Conservation (phyloP, 2,888 invertebrate genomes). For the Cremastinae sp. region DNA sequence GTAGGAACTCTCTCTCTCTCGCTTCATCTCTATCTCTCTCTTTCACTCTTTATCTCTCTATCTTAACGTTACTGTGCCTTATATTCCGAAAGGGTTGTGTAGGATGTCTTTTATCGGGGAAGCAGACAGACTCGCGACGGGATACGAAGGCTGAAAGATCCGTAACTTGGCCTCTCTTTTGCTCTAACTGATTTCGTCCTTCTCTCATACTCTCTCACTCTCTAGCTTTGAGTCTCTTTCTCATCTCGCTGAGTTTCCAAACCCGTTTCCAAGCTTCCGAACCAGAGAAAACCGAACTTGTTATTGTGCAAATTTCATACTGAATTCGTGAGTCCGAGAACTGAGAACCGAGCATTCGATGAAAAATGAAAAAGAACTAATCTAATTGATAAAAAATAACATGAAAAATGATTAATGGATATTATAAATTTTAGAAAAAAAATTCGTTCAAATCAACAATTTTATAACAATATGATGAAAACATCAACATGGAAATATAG, state of each 20-base stretch:
- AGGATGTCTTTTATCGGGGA: constrained; percentile 45
- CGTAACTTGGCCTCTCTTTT: constrained; percentile 28
- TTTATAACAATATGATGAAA: too few species aligned
- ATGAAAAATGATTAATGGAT: too few species aligned
- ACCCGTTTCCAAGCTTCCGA: neutral
- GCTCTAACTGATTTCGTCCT: constrained; percentile 43
- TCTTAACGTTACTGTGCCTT: constrained; percentile 27
- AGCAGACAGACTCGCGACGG: constrained; percentile 58
- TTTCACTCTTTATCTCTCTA: constrained; percentile 17
- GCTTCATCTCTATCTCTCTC: constrained; percentile 16
- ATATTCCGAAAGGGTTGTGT: constrained; percentile 20
- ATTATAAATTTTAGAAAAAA: too few species aligned
- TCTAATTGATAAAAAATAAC: too few species aligned
- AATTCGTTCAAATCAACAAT: too few species aligned
- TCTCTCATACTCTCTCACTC: constrained; percentile 2
- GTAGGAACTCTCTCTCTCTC: constrained; percentile 22
- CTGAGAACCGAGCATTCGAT: too few species aligned
- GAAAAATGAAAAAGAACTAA: too few species aligned
- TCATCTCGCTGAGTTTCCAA: neutral
- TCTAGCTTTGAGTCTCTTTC: constrained; percentile 12
- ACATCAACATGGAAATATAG: too few species aligned
- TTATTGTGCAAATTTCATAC: too few species aligned
- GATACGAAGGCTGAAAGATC: constrained; percentile 49
- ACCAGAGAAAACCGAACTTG: too few species aligned
- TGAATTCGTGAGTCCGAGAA: too few species aligned